Percentiles rank a stretch among this genome's conserved stretches.
Evolutionary conservation across 2,888 invertebrate species (phyloP).

Genomic region (Drosophila stalkeri): DNA sequence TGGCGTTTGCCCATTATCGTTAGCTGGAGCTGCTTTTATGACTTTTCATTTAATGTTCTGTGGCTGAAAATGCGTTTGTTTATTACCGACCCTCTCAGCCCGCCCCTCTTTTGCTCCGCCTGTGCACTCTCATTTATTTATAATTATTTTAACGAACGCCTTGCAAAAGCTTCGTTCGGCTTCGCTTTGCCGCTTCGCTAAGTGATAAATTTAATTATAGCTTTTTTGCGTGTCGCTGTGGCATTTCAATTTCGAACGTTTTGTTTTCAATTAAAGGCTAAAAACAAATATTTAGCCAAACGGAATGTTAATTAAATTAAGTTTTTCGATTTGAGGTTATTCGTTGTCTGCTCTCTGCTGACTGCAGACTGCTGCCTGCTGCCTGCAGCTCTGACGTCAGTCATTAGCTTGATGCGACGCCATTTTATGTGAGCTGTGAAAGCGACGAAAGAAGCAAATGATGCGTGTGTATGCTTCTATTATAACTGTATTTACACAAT

Average conservation of each 20-base stretch:
- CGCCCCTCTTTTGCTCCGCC: background rate
- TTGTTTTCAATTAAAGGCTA: slow-evolving; percentile 41
- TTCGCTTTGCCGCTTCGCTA: slow-evolving; percentile 11
- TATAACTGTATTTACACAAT: slow-evolving; percentile 3
- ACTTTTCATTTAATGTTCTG: slow-evolving; percentile 35
- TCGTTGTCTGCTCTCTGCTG: background rate
- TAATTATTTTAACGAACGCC: slow-evolving; percentile 42
- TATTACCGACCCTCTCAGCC: background rate
- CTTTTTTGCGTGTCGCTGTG: slow-evolving; percentile 47
- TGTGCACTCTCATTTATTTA: slow-evolving; percentile 53
- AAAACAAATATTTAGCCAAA: slow-evolving; percentile 31
- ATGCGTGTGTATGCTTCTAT: background rate
- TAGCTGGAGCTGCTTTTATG: slow-evolving; percentile 42
- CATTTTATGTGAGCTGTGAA: slow-evolving; percentile 51
- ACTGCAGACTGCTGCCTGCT: background rate
- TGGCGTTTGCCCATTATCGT: slow-evolving; percentile 27
- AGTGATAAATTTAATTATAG: slow-evolving; percentile 55
- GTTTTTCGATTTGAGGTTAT: background rate
- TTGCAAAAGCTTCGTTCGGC: slow-evolving; percentile 23
- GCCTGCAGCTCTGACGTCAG: slow-evolving; percentile 55
- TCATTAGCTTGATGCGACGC: slow-evolving; percentile 48
- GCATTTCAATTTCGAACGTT: slow-evolving; percentile 18
- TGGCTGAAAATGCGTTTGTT: slow-evolving; percentile 21
- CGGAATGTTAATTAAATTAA: slow-evolving; percentile 41
- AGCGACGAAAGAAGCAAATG: background rate